Evolutionary conservation across 2,113 vertebrate genomes (phyloP).

Genomic region (Pteronura brasiliensis): DNA sequence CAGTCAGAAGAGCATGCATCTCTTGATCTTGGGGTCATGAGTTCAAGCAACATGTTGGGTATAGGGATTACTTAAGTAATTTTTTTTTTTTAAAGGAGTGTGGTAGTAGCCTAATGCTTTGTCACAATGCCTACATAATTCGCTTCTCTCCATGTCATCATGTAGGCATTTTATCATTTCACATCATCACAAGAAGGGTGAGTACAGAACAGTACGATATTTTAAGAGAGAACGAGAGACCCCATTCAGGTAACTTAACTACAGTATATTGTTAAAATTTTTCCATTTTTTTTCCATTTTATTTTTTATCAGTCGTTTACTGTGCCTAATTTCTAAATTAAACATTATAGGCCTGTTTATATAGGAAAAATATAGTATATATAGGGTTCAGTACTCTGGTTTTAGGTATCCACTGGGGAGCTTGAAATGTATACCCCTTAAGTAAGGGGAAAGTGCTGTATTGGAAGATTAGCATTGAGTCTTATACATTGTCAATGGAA

Average conservation of each 20-base stretch:
- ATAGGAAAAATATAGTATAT: not conserved
- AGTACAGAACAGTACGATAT: not conserved
- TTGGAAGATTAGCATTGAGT: not conserved
- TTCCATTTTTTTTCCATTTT: not conserved
- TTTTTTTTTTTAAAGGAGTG: not conserved
- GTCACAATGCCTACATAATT: not conserved
- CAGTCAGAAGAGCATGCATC: not conserved
- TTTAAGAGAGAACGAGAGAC: not conserved
- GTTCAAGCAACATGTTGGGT: not conserved
- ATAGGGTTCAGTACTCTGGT: not conserved
- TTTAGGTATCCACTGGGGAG: not conserved
- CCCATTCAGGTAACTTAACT: not conserved
- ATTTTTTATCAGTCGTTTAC: not conserved
- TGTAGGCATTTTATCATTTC: not conserved
- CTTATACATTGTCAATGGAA: not conserved
- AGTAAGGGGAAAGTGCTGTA: not conserved
- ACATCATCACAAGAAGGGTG: not conserved
- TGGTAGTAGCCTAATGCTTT: not conserved
- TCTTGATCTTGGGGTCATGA: not conserved
- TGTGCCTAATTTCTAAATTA: not conserved
- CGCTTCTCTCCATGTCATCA: not conserved
- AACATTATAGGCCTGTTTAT: not conserved
- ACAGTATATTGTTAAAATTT: not conserved
- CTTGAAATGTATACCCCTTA: not conserved
- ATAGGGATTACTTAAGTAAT: not conserved